Conservation (phyloP, 2,888 invertebrate genomes). For the Matsumyia berberina region DNA sequence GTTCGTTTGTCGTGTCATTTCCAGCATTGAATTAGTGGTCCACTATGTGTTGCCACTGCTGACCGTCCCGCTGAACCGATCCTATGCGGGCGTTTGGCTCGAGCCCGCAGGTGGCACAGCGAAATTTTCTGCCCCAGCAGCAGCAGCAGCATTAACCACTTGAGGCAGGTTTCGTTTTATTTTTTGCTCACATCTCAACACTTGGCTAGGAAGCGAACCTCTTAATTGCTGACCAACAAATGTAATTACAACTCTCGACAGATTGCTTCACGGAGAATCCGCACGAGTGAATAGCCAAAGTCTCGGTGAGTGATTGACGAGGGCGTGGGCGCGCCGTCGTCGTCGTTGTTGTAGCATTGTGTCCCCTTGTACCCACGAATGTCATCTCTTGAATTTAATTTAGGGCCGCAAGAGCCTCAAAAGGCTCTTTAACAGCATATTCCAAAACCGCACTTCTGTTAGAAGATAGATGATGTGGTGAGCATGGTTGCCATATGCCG, state of each 20-base stretch:
- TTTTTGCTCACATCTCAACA: constrained; percentile 23
- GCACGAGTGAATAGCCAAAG: neutral
- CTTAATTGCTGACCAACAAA: constrained; percentile 70
- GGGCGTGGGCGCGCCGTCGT: constrained; percentile 50
- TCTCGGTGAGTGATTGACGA: constrained; percentile 60
- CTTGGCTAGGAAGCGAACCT: constrained; percentile 57
- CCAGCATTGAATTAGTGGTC: constrained; percentile 67
- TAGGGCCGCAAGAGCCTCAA: constrained; percentile 41
- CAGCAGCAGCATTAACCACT: constrained; percentile 14
- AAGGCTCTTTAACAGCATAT: constrained; percentile 28
- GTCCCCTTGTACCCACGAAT: constrained; percentile 56
- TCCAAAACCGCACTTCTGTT: constrained; percentile 21
- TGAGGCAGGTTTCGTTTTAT: constrained; percentile 45
- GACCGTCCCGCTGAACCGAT: constrained; percentile 25
- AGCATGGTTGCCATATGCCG: constrained; percentile 37
- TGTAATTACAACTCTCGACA: constrained; percentile 69
- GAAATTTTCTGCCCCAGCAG: constrained; percentile 16
- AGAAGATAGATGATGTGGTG: constrained; percentile 57
- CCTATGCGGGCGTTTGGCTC: constrained; percentile 64
- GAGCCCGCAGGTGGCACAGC: constrained; percentile 57
- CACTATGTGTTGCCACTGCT: constrained; percentile 64
- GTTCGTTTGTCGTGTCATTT: constrained; percentile 71
- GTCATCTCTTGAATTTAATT: constrained; percentile 70
- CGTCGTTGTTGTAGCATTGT: constrained; percentile 22
- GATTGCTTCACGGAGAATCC: constrained; percentile 56